phyloP scores from a whole-genome alignment of 2,888 invertebrate genomes.

The Polylopha cassiicola region DNA sequence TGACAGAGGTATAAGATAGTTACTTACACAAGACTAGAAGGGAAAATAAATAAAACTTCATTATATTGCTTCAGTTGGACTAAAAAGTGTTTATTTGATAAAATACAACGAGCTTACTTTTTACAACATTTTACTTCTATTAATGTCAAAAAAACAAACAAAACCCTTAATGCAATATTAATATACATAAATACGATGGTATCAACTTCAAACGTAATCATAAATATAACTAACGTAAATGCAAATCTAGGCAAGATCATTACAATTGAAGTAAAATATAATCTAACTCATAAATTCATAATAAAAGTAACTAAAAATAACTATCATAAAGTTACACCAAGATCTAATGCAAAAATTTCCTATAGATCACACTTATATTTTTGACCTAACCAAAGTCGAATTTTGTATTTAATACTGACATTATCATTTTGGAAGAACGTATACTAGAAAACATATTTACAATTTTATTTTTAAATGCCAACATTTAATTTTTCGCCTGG shows the following conservation, averaged over 20 bases:
- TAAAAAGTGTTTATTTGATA: conserved; percentile 78
- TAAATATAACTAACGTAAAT: conserved; percentile 71
- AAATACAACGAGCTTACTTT: conserved; percentile 78
- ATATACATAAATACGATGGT: conserved; percentile 76
- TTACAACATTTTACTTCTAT: conserved; percentile 78
- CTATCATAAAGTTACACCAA: conserved; percentile 59
- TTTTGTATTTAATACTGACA: conserved; percentile 78
- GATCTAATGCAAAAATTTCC: conserved; percentile 64
- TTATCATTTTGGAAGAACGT: conserved; percentile 69
- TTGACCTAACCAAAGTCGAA: conserved; percentile 75
- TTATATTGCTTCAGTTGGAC: conserved; percentile 75
- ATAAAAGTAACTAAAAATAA: conserved; percentile 49
- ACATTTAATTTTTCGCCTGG: conserved; percentile 68
- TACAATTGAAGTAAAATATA: conserved; percentile 63
- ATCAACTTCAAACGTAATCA: conserved; percentile 72
- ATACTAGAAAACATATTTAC: conserved; percentile 73
- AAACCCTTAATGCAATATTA: conserved; percentile 74
- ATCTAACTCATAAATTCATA: conserved; percentile 51
- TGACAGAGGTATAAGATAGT: no score
- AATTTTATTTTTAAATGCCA: conserved; percentile 64
- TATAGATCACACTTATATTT: conserved; percentile 75
- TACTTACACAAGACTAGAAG: no score
- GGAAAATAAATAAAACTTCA: conserved; percentile 56
- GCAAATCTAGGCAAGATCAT: conserved; percentile 75
- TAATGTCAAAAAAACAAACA: conserved; percentile 76